phyloP scores from a whole-genome alignment of 1,140 invertebrate species.

The Linepithema humile region DNA sequence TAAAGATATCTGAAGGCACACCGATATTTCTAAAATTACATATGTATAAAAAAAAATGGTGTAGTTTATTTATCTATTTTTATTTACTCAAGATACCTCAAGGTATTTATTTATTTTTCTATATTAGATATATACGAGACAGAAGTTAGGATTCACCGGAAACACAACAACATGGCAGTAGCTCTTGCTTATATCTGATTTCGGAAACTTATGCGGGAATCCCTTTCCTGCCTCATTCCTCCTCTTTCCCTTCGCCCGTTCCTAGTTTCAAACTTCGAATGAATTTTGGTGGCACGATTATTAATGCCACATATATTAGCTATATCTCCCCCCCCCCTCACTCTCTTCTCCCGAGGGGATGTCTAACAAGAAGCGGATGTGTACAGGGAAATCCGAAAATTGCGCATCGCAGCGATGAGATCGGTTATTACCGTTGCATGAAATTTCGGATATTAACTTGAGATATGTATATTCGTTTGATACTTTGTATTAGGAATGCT shows the following conservation, averaged over 20 bases:
- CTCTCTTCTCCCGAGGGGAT: background rate
- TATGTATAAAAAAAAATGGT: background rate
- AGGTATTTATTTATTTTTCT: background rate
- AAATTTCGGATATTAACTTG: slow-evolving; percentile 30
- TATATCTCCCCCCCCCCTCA: background rate
- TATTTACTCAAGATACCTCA: slow-evolving; percentile 3
- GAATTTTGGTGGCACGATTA: slow-evolving; percentile 62
- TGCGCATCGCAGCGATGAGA: slow-evolving; percentile 39
- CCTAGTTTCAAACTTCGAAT: slow-evolving; percentile 50
- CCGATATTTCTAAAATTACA: background rate
- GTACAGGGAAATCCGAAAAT: slow-evolving; percentile 63
- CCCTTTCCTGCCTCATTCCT: background rate
- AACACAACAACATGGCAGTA: slow-evolving; percentile 8
- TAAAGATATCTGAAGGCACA: background rate
- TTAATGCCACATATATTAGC: slow-evolving; percentile 53
- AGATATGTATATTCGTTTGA: background rate
- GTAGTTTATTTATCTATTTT: background rate
- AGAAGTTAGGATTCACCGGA: slow-evolving; percentile 18
- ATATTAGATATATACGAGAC: background rate
- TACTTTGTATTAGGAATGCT: background rate
- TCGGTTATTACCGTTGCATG: slow-evolving; percentile 26
- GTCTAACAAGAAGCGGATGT: slow-evolving; percentile 64
- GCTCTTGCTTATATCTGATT: slow-evolving; percentile 41
- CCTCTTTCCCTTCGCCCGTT: background rate
- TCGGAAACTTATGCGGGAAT: slow-evolving; percentile 44